Base-by-base conservation (phyloP, 2,888 invertebrate genomes). In the Hyles lineata region DNA sequence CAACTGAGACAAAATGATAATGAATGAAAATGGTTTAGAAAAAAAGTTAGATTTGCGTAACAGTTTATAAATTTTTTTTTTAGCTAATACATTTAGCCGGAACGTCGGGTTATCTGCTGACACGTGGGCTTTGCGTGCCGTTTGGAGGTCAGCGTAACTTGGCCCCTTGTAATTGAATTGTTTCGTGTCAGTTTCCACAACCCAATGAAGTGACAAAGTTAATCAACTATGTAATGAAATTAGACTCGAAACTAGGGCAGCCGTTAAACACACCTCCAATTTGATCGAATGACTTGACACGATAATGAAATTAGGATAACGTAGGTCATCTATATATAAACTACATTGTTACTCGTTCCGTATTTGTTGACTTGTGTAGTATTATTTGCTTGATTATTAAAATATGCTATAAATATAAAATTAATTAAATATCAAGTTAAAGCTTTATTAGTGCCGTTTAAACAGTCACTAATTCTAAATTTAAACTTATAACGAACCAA, bases 81-180 rank as follows among this genome's bases (percentile, higher is more conserved):
- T 67, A 50, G 23, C 67, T 67, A 67, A 67, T 21, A 50, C 67
- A 67, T 67, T 23, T 23, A 67, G 50, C 15, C 23, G 23, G n/a
- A 2, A 17, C 1, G 1, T 2, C 23, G 17, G 23, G 67, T 67
- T 67, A 67, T 67, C 67, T 15, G 23, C 1, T 55, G 55, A 55
- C 67, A 50, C 11, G 50, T 50, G 67, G 43, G n/a, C 11, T 11
- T 32, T 52, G 71, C 62, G 29, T 62, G 52, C 59, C 35, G 32
- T 70, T 43, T 61, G 50, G 61, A 61, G 61, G 25, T 61, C 61
- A 35, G 50, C 19, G 60, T 29, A 23, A 29, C n/a, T 11, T 43
- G 15, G 50, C 52, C 19, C 7, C 29, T 23, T 15, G 29, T 76
- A 78, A 81, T 77, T 75, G 63, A 80, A 79, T 76, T 74, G 74